phyloP scores from a whole-genome alignment of 2,888 invertebrate genomes.

The Proisotoma minuta region DNA sequence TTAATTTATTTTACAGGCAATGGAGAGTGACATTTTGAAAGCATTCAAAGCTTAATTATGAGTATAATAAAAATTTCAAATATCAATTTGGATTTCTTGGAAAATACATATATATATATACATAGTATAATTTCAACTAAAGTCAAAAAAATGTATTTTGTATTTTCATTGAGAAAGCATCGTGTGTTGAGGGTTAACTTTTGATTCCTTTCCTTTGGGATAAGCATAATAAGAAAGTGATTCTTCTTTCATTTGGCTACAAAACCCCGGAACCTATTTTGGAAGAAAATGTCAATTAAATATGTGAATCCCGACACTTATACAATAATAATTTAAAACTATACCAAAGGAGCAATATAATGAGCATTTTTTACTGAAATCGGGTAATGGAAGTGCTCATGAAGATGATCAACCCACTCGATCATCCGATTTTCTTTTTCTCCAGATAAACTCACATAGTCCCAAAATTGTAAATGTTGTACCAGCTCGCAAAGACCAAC shows the following conservation, averaged over 20 bases:
- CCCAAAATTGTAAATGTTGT: constrained; percentile 86
- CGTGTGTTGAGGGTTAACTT: not conserved
- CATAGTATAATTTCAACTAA: too few relatives aligned
- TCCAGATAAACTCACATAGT: constrained; percentile 66
- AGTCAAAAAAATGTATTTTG: not conserved
- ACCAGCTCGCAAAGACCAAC: constrained; percentile 84
- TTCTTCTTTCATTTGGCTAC: constrained; percentile 68
- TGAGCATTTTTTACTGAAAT: constrained; percentile 64
- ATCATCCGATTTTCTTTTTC: constrained; percentile 68
- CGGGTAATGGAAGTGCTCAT: constrained; percentile 78
- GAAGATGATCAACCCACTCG: constrained; percentile 85
- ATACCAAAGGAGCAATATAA: constrained; percentile 71
- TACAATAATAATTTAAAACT: constrained; percentile 24
- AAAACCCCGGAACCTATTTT: constrained; percentile 58
- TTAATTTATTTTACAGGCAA: constrained; percentile 20
- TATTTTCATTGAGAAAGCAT: constrained; percentile 13
- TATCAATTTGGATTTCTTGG: not conserved
- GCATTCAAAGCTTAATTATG: constrained; percentile 55
- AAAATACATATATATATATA: too few relatives aligned
- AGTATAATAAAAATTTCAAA: not conserved
- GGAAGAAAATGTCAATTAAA: not conserved
- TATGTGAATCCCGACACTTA: not conserved
- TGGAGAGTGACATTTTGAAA: constrained; percentile 20
- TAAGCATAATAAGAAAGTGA: constrained; percentile 67
- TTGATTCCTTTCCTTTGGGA: constrained; percentile 66